These are phyloP conservation scores for Heliconius hortense DNA, from an alignment of 2,888 invertebrate genomes.

Conservation along the genomic window DNA sequence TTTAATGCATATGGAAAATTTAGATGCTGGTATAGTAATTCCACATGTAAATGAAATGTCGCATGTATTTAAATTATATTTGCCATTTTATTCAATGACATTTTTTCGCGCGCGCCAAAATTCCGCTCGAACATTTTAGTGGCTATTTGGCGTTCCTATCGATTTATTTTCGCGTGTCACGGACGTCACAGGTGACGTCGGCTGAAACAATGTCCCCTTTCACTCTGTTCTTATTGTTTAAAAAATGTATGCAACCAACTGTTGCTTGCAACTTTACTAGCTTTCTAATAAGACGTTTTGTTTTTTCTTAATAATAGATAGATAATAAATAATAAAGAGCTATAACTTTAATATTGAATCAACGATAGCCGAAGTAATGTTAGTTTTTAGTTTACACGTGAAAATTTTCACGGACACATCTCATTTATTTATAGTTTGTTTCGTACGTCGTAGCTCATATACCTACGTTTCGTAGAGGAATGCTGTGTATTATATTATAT, in stretches of 20 bases:
- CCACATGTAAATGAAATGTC: background rate
- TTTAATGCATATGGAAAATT: slow-evolving; percentile 5
- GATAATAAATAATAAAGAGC: background rate
- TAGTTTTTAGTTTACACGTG: slow-evolving; percentile 45
- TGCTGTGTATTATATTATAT: slow-evolving; percentile 56
- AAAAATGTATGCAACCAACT: slow-evolving; percentile 20
- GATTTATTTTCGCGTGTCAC: slow-evolving; percentile 45
- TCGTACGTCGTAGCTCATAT: slow-evolving; percentile 77
- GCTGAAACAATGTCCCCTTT: slow-evolving; percentile 32
- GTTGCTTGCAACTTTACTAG: slow-evolving; percentile 7
- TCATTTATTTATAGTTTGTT: slow-evolving; percentile 73
- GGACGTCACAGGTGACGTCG: slow-evolving; percentile 46
- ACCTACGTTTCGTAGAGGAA: slow-evolving; percentile 72
- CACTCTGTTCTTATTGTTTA: slow-evolving; percentile 19
- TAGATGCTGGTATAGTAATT: background rate
- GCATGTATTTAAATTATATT: background rate
- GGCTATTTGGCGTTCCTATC: slow-evolving; percentile 38
- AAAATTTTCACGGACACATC: slow-evolving; percentile 64
- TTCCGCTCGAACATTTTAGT: slow-evolving; percentile 37
- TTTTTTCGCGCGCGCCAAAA: slow-evolving; percentile 35
- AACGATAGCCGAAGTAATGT: slow-evolving; percentile 29
- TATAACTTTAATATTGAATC: background rate
- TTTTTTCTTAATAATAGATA: background rate
- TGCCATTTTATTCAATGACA: background rate
- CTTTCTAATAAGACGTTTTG: background rate